Evolutionary conservation across 1,140 invertebrate species (phyloP).

Genomic region (Hestina assimilis): DNA sequence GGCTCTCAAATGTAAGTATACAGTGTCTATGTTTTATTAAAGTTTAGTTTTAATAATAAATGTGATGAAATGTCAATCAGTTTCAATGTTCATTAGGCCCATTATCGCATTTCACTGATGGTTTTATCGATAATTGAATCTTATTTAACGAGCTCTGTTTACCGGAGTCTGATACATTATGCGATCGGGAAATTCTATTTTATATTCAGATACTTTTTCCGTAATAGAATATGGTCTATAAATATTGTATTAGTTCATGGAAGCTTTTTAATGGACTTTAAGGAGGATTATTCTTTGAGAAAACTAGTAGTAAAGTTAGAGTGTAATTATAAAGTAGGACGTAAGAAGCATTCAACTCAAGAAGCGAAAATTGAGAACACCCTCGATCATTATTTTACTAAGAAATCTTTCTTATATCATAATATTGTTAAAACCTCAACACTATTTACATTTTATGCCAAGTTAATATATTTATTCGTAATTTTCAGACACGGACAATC

Average conservation of each 20-base stretch:
- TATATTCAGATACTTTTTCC: slow-evolving; percentile 9
- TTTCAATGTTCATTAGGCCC: slow-evolving; percentile 20
- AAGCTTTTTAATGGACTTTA: slow-evolving; percentile 1
- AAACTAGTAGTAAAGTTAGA: slow-evolving; percentile 15
- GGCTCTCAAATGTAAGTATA: slow-evolving; percentile 69
- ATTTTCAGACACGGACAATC: slow-evolving; percentile 93
- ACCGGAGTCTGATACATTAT: slow-evolving; percentile 5
- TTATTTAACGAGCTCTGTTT: slow-evolving; percentile 22
- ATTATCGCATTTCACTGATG: slow-evolving; percentile 18
- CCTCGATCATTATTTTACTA: not conserved
- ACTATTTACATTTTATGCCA: too few relatives aligned
- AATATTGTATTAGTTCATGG: not conserved
- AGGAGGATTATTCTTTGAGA: slow-evolving; percentile 7
- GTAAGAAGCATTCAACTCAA: slow-evolving; percentile 4
- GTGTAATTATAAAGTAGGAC: slow-evolving; percentile 24
- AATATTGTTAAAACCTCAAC: too few relatives aligned
- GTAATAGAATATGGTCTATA: not conserved
- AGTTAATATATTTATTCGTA: too few relatives aligned
- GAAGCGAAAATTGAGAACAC: slow-evolving; percentile 4
- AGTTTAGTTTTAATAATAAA: not conserved
- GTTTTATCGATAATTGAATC: slow-evolving; percentile 27
- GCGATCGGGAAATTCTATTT: slow-evolving; percentile 14
- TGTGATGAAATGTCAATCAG: slow-evolving; percentile 1
- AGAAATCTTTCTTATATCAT: not conserved
- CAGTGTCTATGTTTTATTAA: not conserved